Conservation (phyloP, 2,888 invertebrate species). For the Reticulitermes lucifugus region DNA sequence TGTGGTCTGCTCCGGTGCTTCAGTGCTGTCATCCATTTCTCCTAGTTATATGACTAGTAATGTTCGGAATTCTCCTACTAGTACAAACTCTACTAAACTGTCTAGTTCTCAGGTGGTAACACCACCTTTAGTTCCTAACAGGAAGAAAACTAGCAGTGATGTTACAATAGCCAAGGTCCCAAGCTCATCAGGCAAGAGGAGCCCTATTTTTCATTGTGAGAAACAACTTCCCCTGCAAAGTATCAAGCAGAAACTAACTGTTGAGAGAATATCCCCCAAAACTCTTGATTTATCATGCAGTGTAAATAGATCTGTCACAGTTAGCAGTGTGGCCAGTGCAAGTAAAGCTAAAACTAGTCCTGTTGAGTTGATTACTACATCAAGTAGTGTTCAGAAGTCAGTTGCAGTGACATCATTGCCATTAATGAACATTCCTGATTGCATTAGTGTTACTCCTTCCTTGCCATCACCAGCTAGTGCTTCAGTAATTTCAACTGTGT, state of each 20-base stretch:
- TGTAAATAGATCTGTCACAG: constrained; percentile 8
- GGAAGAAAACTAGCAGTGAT: constrained; percentile 8
- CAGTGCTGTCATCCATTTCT: neutral
- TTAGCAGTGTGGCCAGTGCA: constrained; percentile 3
- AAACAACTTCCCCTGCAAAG: neutral
- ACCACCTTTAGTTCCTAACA: neutral
- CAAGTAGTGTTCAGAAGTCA: constrained; percentile 16
- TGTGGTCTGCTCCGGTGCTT: neutral
- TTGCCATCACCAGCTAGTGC: constrained; percentile 10
- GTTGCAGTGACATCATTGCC: constrained; percentile 24
- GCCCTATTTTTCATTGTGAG: constrained; percentile 18
- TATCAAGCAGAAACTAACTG: neutral
- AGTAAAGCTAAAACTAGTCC: constrained; percentile 32
- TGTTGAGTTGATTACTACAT: constrained; percentile 33
- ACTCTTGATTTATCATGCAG: constrained; percentile 29
- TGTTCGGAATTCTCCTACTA: constrained; percentile 22
- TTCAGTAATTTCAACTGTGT: constrained; percentile 18
- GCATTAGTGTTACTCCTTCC: constrained; percentile 51
- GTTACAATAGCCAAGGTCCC: constrained; percentile 22
- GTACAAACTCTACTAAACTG: constrained; percentile 3
- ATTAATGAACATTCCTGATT: constrained; percentile 51
- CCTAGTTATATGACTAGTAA: constrained; percentile 13
- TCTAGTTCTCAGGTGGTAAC: neutral
- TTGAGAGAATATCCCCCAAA: constrained; percentile 14
- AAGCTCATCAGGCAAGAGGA: constrained; percentile 20